Percentiles rank a stretch among this genome's conserved stretches.
These are phyloP conservation scores for Acinonyx jubatus DNA, from an alignment of 2,113 vertebrate genomes.

Conservation along the genomic window DNA sequence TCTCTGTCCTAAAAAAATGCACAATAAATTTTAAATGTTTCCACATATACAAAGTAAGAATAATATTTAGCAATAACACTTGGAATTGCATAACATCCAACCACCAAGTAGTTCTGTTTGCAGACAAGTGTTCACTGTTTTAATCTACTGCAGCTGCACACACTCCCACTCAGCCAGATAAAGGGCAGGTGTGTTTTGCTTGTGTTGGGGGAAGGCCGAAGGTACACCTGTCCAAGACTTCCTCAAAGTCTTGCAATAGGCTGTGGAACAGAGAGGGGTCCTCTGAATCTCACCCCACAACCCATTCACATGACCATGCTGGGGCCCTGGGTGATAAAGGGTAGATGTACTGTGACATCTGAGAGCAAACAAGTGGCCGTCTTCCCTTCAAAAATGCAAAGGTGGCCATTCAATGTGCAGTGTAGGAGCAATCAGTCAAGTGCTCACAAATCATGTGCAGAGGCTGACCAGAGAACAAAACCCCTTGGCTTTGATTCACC, in stretches of 20 bases:
- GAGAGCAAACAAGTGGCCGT: slow-evolving; percentile 57
- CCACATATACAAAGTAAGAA: slow-evolving; percentile 36
- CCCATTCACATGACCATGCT: not conserved
- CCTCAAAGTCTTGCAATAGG: not conserved
- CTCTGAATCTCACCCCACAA: not conserved
- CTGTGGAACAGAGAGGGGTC: not conserved
- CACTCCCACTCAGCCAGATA: not conserved
- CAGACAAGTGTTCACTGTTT: slow-evolving; percentile 15
- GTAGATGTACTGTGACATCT: slow-evolving; percentile 55
- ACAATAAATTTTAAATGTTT: slow-evolving; percentile 32
- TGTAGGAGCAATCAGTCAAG: slow-evolving; percentile 45
- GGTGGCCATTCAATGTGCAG: not conserved
- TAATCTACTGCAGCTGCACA: slow-evolving; percentile 66
- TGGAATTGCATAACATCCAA: slow-evolving; percentile 49
- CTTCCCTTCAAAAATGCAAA: slow-evolving; percentile 58
- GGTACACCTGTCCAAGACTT: not conserved
- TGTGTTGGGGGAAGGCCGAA: not conserved
- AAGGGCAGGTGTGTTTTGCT: slow-evolving; percentile 65
- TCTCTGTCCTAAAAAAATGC: not conserved
- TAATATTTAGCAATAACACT: slow-evolving; percentile 42
- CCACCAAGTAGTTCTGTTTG: slow-evolving; percentile 31
- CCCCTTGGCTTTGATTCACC: slow-evolving; percentile 48
- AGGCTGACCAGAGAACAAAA: slow-evolving; percentile 30
- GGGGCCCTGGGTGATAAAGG: slow-evolving; percentile 13
- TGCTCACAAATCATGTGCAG: not conserved